Evolutionary conservation across 2,797 vertebrate genomes (phyloP), one percentile per base, ranked within the genome.

Genomic region (Acanthopagrus latus): DNA sequence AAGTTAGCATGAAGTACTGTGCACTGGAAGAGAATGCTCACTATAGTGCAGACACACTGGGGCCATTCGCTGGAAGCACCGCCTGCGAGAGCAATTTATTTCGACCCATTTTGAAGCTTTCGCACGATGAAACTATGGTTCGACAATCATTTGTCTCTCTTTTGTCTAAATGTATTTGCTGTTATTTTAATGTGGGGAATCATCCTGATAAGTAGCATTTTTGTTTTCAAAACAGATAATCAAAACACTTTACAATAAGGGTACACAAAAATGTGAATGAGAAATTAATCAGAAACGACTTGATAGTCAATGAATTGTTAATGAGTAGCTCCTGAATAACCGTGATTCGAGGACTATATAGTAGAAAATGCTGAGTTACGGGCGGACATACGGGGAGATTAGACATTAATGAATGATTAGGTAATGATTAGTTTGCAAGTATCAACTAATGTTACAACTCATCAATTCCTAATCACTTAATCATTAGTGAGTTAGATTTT

Each of bases 1-100:
- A 89, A 79, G 77, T 88, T 76, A 71, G 43, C n/a, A 47, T 80
- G 66, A 73, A 71, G 23, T 41, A 58, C 58, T 75, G 54, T 64
- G 64, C 62, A 46, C 13, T 18, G 18, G 41, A 74, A 38, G 41
- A 80, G 48, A 68, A 48, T 46, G 59, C 47, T 62, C 21, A 54
- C 51, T 54, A 46, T 58, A 38, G 59, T 62, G 54, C 58, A 50
- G 29, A 66, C 38, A 63, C 33, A 69, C 21, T 18, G 48, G 41
- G 50, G 38, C 17, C 25, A 67, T 63, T 85, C 43, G 78, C 33
- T 56, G 20, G 46, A 66, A 60, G 18, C 48, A 58, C 60, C 74
- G 62, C 29, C 52, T 8, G 0, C 68, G 21, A 78, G 75, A 80
- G 46, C 43, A 66, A 73, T 75, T 74, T 1, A 73, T 41, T 76